Base-by-base conservation (phyloP, 2,113 vertebrate species). In the Thymallus thymallus region DNA sequence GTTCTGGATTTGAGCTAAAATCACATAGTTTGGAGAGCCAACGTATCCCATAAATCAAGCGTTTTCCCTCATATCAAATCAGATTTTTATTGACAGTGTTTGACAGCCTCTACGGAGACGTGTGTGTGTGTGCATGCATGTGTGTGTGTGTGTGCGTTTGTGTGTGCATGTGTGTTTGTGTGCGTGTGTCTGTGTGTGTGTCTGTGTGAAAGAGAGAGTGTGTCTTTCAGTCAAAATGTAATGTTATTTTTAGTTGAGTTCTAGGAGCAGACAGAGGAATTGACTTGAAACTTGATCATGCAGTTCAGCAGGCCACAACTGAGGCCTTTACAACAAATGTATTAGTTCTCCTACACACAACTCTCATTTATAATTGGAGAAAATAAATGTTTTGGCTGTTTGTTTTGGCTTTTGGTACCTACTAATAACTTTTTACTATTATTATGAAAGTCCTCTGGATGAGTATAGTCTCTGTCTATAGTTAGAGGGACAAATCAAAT, bases 21-120 rank as follows among this genome's bases (percentile, higher is more conserved):
- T 89, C 91, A 87, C 89, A 86, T 84, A 84, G 82, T 86, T 88
- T 89, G 86, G 81, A 72, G 78, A 89, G 82, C 76, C 75, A 74
- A 78, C 74, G 63, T 87, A 76, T 86, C 76, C 72, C 82, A 86
- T 82, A 88, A 88, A 89, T 88, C 86, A 89, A 88, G 86, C 82
- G 61, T 73, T 92, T 89, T 82, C 72, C 81, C 80, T 90, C 80
- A 78, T 81, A 86, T 80, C 77, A 91, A 92, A 92, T 91, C 71
- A 84, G 87, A 90, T 90, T 91, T 87, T 88, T 89, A 93, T 93
- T 84, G 90, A 90, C 89, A 88, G 82, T 72, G 60, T 88, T 89
- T 86, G 83, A 75, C 80, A 51, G 68, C 65, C 77, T 84, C 86
- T 86, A 82, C 68, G 82, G 88, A 89, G 86, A 88, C 78, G 55